Percentiles rank a stretch among this genome's conserved stretches.
phyloP scores from a whole-genome alignment of 2,888 invertebrate genomes.

The Caenorhabditis panamensis region DNA sequence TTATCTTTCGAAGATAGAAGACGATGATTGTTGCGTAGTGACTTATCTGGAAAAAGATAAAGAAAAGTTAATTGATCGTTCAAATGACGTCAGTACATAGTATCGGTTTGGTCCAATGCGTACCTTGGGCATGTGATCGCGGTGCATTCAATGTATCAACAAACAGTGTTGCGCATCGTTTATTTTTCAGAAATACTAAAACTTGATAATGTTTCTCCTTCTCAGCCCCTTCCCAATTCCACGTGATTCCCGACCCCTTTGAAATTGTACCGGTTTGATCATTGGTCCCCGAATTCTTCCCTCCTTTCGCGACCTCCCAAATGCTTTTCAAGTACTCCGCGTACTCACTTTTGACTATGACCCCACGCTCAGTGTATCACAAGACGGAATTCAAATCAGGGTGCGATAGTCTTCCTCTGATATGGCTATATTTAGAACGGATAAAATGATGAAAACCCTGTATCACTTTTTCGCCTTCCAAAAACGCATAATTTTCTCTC shows the following conservation, averaged over 20 bases:
- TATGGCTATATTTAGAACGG: neutral
- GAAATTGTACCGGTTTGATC: constrained; percentile 49
- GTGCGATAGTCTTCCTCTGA: neutral
- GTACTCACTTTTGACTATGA: constrained; percentile 28
- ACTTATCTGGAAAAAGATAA: constrained; percentile 25
- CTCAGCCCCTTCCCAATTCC: neutral
- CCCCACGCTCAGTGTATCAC: neutral
- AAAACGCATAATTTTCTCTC: too few relatives aligned
- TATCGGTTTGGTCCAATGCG: constrained; percentile 1
- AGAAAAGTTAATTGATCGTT: constrained; percentile 28
- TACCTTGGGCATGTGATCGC: constrained; percentile 29
- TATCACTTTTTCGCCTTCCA: constrained; percentile 2
- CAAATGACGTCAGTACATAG: constrained; percentile 20
- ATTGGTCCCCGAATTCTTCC: constrained; percentile 22
- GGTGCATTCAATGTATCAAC: constrained; percentile 47
- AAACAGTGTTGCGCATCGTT: neutral
- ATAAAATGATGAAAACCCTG: neutral
- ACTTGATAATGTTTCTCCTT: too few relatives aligned
- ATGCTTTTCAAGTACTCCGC: constrained; percentile 20
- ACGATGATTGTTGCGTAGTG: constrained; percentile 14
- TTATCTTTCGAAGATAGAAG: constrained; percentile 36
- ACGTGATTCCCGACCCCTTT: neutral
- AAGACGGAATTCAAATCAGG: neutral
- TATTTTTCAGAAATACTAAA: too few relatives aligned
- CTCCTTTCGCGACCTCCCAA: neutral